Evolutionary conservation across 2,113 vertebrate genomes (phyloP).

Genomic region (Paramormyrops kingsleyae): DNA sequence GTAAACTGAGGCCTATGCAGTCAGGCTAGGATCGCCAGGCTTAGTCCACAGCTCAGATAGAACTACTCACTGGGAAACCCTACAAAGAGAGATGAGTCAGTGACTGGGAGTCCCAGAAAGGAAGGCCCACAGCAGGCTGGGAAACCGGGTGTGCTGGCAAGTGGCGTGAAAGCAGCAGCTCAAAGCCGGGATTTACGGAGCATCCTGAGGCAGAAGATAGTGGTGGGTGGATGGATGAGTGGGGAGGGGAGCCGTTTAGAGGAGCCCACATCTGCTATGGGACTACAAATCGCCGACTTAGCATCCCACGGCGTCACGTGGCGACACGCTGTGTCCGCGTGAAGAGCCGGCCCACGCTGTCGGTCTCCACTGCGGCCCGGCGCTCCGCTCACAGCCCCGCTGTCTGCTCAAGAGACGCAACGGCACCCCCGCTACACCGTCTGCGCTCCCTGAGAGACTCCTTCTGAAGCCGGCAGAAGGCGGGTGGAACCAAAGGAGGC

Average conservation of each 20-base stretch:
- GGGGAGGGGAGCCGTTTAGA: neutral
- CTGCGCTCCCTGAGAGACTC: neutral
- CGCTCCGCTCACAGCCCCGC: neutral
- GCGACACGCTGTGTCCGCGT: neutral
- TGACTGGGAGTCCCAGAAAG: neutral
- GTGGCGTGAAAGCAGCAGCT: neutral
- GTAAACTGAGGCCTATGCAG: neutral
- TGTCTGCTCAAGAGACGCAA: neutral
- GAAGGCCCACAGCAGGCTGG: neutral
- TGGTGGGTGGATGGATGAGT: neutral
- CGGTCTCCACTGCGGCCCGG: neutral
- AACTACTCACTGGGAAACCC: neutral
- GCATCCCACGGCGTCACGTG: neutral
- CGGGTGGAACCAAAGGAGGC: neutral
- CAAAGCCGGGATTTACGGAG: neutral
- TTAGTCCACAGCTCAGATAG: neutral
- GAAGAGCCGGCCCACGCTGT: neutral
- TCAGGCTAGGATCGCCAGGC: neutral
- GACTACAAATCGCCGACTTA: slow-evolving; percentile 8
- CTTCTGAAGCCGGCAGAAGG: neutral
- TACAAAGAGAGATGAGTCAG: neutral
- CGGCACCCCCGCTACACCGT: neutral
- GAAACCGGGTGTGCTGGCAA: neutral
- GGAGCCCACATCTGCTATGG: neutral
- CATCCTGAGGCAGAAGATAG: neutral